These are phyloP conservation scores for Parnassius mnemosyne DNA, from an alignment of 2,888 invertebrate species.

Conservation along the genomic window DNA sequence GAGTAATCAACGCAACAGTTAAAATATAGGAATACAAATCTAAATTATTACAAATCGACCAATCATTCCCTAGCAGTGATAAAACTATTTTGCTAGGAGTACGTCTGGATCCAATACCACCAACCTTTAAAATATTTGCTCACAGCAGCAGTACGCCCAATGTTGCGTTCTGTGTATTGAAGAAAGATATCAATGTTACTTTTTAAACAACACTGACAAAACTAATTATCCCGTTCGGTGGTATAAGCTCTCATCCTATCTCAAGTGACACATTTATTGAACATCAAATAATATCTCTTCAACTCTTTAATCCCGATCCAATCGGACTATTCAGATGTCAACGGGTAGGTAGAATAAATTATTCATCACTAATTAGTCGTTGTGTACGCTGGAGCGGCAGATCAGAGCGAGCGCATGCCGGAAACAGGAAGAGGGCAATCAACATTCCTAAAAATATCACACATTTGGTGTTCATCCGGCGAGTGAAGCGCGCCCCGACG, in stretches of 20 bases:
- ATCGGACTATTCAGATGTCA: slow-evolving; percentile 54
- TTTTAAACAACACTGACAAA: too few species aligned
- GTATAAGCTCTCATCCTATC: neutral
- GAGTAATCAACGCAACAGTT: neutral
- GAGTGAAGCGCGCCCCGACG: slow-evolving; percentile 35
- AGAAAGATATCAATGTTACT: too few species aligned
- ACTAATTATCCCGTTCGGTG: too few species aligned
- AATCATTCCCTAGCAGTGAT: too few species aligned
- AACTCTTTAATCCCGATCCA: slow-evolving; percentile 31
- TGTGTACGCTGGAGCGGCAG: slow-evolving; percentile 59
- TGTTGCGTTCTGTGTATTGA: too few species aligned
- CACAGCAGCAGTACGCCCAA: too few species aligned
- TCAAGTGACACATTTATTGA: slow-evolving; percentile 8
- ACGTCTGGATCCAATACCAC: too few species aligned
- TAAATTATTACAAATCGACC: too few species aligned
- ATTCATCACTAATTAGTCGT: slow-evolving; percentile 72
- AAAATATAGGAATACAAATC: too few species aligned
- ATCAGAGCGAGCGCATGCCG: slow-evolving; percentile 65
- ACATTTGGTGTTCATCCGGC: slow-evolving; percentile 79
- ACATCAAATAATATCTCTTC: neutral
- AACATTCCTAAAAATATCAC: slow-evolving; percentile 80
- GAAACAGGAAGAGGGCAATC: slow-evolving; percentile 79
- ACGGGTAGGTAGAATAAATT: slow-evolving; percentile 60
- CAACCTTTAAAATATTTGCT: too few species aligned
- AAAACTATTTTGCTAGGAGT: too few species aligned